phyloP scores from a whole-genome alignment of 92 coral and sea anemone genomes.

The Diadumene lineata region DNA sequence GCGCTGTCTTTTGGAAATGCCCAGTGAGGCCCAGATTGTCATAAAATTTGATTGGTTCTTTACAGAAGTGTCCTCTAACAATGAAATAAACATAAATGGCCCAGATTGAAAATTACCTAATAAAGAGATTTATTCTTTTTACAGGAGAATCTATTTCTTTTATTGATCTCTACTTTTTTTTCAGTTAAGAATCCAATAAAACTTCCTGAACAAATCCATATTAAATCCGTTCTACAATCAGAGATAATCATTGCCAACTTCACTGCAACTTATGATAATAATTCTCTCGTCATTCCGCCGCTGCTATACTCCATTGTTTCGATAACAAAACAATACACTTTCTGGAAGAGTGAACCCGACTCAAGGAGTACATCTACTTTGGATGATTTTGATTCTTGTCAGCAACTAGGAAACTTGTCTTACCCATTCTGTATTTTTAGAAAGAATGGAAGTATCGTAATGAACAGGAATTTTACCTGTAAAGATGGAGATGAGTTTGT shows the following conservation, averaged over 20 bases:
- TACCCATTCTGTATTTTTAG: conserved; percentile 8
- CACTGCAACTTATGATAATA: conserved; percentile 8
- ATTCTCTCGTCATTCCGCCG: conserved; percentile 20
- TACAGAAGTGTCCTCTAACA: no score
- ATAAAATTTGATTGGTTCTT: no score
- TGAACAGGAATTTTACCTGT: conserved; percentile 10
- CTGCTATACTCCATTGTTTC: conserved; percentile 4
- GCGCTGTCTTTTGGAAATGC: no score
- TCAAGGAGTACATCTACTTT: background rate
- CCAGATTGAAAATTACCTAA: no score
- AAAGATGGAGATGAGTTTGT: conserved; percentile 19
- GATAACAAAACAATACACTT: background rate
- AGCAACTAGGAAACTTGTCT: conserved; percentile 1
- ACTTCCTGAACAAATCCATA: background rate
- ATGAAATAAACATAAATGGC: no score
- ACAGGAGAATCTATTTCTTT: no score
- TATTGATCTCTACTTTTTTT: background rate
- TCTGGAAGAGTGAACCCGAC: background rate
- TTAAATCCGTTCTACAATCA: conserved; percentile 2
- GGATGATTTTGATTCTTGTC: conserved; percentile 10
- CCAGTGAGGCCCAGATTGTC: no score
- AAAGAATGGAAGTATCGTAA: background rate
- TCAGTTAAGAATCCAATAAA: conserved; percentile 25
- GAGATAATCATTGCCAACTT: background rate
- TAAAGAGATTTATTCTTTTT: no score